A percentile compares a stretch with the other conserved stretches of the same genome.
Conservation (phyloP, 2,113 vertebrate genomes). For the Barbus barbus region DNA sequence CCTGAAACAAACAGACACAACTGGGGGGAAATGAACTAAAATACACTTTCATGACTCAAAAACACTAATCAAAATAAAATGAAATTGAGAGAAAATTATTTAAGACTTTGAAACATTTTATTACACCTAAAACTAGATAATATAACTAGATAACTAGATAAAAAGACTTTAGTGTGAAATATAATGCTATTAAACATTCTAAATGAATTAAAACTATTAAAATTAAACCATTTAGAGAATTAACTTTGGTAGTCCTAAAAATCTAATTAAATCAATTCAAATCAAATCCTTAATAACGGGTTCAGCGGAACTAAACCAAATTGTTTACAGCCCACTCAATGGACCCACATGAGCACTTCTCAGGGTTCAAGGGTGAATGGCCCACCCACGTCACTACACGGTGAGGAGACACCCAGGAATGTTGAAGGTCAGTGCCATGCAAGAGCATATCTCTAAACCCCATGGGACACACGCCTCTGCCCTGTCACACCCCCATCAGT, state of each 20-base stretch:
- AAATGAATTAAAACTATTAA: too few relatives aligned
- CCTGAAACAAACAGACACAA: neutral
- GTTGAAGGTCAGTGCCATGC: constrained; percentile 54
- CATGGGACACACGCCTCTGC: constrained; percentile 63
- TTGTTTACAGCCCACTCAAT: constrained; percentile 54
- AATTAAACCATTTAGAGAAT: neutral
- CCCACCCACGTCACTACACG: constrained; percentile 71
- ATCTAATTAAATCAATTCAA: too few relatives aligned
- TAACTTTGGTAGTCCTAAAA: neutral
- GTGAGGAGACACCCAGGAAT: constrained; percentile 64
- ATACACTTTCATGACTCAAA: neutral
- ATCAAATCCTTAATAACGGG: too few relatives aligned
- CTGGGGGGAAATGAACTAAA: neutral
- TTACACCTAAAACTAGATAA: too few relatives aligned
- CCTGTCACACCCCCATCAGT: constrained; percentile 65
- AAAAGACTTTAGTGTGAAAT: too few relatives aligned
- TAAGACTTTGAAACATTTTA: too few relatives aligned
- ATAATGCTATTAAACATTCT: too few relatives aligned
- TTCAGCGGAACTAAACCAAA: constrained; percentile 61
- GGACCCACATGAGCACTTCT: constrained; percentile 56
- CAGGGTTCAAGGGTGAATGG: constrained; percentile 69
- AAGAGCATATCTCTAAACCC: constrained; percentile 58
- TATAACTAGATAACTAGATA: too few relatives aligned
- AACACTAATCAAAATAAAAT: too few relatives aligned
- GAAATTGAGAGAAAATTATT: too few relatives aligned